Evolutionary conservation across 2,888 invertebrate genomes (phyloP), one percentile per base, ranked within the genome.

Genomic region (Odiellus spinosus): DNA sequence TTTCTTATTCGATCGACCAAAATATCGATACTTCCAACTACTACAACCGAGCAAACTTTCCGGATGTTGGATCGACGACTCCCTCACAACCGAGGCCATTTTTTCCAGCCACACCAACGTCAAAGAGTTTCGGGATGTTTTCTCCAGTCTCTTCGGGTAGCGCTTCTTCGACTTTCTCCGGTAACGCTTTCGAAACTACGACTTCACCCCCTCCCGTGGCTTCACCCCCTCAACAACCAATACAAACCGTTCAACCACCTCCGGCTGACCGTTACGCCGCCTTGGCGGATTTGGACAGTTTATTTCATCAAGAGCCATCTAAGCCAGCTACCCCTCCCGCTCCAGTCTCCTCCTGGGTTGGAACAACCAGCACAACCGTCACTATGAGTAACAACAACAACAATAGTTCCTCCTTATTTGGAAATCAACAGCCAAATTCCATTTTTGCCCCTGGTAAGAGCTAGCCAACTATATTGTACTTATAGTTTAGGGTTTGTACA

Each of bases 201-300:
- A 45, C 48, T 15, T 32, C 49, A 42, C 46, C 48, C 38, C 43
- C 32, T 34, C 34, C 42, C 39, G 26, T 26, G 5, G 48, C 44
- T 17, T 41, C 46, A 3, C 43, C 53, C 49, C 44, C 49, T 32
- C 42, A 53, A 52, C 48, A 40, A 12, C 36, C 36, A 36, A 21
- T 2, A 11, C 42, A 26, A 12, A 15, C 15, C 10, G 17, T 15
- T 20, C 8, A 20, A 34, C 41, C 48, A 10, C 51, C 52, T 36
- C 54, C 76, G 61, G 84, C 82, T 71, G 93, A 95, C 70, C 80
- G 86, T 57, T 95, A 95, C 70, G 91, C 93, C 55, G 91, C 93
- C 44, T 74, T 95, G 50, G 88, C 91, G 67, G 91, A 91, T 70
- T 75, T 95, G 60, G 91, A 93, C 61, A 73, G 70, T 42, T 61